A percentile compares a stretch with the other conserved stretches of the same genome.
Evolutionary conservation across 2,888 invertebrate genomes (phyloP).

Genomic region (Dichetophora obliterata): DNA sequence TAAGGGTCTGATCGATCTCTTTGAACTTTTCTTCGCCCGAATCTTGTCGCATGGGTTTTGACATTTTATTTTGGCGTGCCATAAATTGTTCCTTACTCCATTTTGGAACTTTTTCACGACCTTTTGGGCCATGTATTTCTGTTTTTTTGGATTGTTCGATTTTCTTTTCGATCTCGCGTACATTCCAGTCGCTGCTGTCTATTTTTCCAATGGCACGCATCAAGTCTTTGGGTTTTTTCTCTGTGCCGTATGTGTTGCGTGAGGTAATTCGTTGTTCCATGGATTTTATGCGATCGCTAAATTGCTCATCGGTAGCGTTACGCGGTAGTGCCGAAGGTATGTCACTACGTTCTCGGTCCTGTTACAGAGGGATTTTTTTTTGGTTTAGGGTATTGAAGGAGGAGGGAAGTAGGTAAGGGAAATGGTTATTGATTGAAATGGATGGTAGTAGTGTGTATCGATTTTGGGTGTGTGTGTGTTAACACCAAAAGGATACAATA

Average conservation of each 20-base stretch:
- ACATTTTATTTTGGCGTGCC: slow-evolving; percentile 79
- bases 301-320: slow-evolving; percentile 66
- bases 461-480: not conserved
- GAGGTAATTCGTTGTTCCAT: slow-evolving; percentile 85
- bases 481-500: slow-evolving; percentile 27
- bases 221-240: slow-evolving; percentile 88
- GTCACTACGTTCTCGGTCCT: slow-evolving; percentile 69
- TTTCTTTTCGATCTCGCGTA: slow-evolving; percentile 90
- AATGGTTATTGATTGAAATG: slow-evolving; percentile 44
- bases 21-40: slow-evolving; percentile 75
- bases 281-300: slow-evolving; percentile 74
- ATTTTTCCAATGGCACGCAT: slow-evolving; percentile 90
- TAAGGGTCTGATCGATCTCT: slow-evolving; percentile 80
- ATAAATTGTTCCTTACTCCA: slow-evolving; percentile 87
- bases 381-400: slow-evolving; percentile 42
- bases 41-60: slow-evolving; percentile 76
- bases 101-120: slow-evolving; percentile 85
- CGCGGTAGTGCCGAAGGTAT: slow-evolving; percentile 67
- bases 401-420: slow-evolving; percentile 47
- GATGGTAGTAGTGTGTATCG: slow-evolving; percentile 28
- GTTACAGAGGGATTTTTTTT: slow-evolving; percentile 34
- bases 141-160: slow-evolving; percentile 75
- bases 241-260: slow-evolving; percentile 71
- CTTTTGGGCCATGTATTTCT: slow-evolving; percentile 68
- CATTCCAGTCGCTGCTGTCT: slow-evolving; percentile 91